Base-by-base conservation (phyloP, 92 coral and sea anemone genomes). In the Desmophyllum pertusum region DNA sequence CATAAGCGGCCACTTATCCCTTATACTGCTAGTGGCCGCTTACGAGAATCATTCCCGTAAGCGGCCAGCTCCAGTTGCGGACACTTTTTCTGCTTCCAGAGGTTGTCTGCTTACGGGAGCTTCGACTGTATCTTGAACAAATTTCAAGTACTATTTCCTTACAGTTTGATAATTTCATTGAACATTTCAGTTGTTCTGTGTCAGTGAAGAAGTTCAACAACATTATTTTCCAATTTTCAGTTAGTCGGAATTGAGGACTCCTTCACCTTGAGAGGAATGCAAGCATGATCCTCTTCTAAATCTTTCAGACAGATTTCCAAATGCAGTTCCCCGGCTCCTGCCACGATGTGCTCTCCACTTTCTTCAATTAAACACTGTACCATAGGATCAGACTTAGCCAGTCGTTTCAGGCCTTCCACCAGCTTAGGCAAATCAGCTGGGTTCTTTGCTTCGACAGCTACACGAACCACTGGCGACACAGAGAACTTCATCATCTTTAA, bases 261-360 rank as follows among this genome's bases (percentile, higher is more conserved):
- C 1, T 9, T n/a, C n/a, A 80, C 97, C 93, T 95, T 96, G 51
- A 96, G 42, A 5, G 96, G 95, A 19, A 96, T 96, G 30, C 95
- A 70, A 43, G 99, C 99, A 82, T 96, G 99, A 76, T 96, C 99
- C 57, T 96, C 99, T 75, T 96, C 99, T 43, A 96, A 70, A 85
- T 96, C 99, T 62, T 96, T 96, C 42, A 96, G 87, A 78, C 99
- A 96, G 70, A 96, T 96, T 89, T 96, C 99, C 81, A 96, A 85
- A 83, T 96, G 99, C 31, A 96, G 90, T 77, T 96, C 99, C 38
- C 99, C 99, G 10, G 99, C 99, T 59, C 99, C 99, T 41, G 99
- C 99, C 50, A 96, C 92, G 59, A 96, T 90, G 77, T 96, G 99
- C 52, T 96, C 96, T 29, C 99, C 98, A 70, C 98, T 96, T 83